Percentiles rank a stretch among this genome's conserved stretches.
These are phyloP conservation scores for Pseudomyrmex pallidus DNA, from an alignment of 1,140 invertebrate genomes.

Conservation along the genomic window DNA sequence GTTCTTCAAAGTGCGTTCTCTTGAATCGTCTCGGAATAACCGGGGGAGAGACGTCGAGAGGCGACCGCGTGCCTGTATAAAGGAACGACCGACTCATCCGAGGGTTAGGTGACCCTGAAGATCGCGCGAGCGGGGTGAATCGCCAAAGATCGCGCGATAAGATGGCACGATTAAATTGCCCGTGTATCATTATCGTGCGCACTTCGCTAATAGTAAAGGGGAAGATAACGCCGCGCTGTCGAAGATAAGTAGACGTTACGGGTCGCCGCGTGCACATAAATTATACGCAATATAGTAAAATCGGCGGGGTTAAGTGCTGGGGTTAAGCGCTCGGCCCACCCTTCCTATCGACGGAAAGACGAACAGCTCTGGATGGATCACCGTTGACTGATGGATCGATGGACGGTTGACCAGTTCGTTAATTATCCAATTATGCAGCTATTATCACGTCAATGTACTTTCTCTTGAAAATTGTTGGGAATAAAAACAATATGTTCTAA, in stretches of 20 bases:
- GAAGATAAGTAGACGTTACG: slow-evolving; percentile 54
- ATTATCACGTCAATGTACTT: slow-evolving; percentile 18
- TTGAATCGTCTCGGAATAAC: slow-evolving; percentile 25
- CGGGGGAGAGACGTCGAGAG: not conserved
- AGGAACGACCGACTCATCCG: slow-evolving; percentile 42
- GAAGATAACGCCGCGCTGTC: slow-evolving; percentile 44
- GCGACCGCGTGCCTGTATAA: slow-evolving; percentile 5
- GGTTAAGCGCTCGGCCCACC: slow-evolving; percentile 45
- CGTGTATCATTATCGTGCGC: slow-evolving; percentile 62
- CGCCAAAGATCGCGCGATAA: slow-evolving; percentile 56
- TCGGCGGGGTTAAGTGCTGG: slow-evolving; percentile 46
- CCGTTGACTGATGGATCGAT: slow-evolving; percentile 1
- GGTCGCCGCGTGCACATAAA: slow-evolving; percentile 53
- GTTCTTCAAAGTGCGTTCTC: not conserved
- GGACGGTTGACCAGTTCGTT: too few species aligned
- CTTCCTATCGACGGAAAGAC: slow-evolving; percentile 25
- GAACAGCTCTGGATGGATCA: slow-evolving; percentile 18
- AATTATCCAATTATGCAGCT: too few species aligned
- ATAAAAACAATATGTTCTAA: not conserved
- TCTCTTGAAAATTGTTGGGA: not conserved
- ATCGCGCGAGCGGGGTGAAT: slow-evolving; percentile 38
- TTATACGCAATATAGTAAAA: slow-evolving; percentile 60
- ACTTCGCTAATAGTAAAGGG: slow-evolving; percentile 56
- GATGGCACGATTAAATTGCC: slow-evolving; percentile 59
- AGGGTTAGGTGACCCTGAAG: slow-evolving; percentile 44